These are phyloP conservation scores for Erynnis tages DNA, from an alignment of 2,888 invertebrate species.

Conservation along the genomic window DNA sequence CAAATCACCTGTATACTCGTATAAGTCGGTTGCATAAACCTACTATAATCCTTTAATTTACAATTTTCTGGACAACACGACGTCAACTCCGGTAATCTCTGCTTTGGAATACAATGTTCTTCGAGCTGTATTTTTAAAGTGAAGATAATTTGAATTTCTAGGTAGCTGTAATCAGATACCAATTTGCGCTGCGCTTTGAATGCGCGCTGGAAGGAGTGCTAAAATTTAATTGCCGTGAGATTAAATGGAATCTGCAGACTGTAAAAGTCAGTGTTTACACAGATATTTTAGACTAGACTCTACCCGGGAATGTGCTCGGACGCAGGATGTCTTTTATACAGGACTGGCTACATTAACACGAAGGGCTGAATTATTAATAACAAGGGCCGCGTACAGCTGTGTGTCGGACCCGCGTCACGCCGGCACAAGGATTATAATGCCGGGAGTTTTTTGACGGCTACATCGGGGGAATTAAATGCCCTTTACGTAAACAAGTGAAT, in stretches of 20 bases:
- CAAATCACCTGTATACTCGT: no score
- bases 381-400: constrained; percentile 18
- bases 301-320: no score
- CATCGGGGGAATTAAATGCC: background rate
- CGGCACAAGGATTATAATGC: constrained; percentile 41
- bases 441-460: constrained; percentile 26
- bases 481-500: background rate
- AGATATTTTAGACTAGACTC: background rate
- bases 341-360: constrained; percentile 4
- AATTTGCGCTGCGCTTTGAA: constrained; percentile 14
- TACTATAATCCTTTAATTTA: no score
- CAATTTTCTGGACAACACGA: no score
- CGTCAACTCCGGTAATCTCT: no score
- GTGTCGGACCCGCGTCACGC: constrained; percentile 40
- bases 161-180: constrained; percentile 18
- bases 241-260: constrained; percentile 11
- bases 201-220: constrained; percentile 9
- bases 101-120: background rate
- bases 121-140: background rate
- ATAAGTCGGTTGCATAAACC: no score
- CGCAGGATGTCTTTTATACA: no score
- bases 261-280: background rate
- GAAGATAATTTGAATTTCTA: constrained; percentile 7
- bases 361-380: constrained; percentile 25
- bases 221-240: constrained; percentile 19